Base-by-base conservation (phyloP, 2,888 invertebrate genomes). In the Ceratothoa steindachneri region DNA sequence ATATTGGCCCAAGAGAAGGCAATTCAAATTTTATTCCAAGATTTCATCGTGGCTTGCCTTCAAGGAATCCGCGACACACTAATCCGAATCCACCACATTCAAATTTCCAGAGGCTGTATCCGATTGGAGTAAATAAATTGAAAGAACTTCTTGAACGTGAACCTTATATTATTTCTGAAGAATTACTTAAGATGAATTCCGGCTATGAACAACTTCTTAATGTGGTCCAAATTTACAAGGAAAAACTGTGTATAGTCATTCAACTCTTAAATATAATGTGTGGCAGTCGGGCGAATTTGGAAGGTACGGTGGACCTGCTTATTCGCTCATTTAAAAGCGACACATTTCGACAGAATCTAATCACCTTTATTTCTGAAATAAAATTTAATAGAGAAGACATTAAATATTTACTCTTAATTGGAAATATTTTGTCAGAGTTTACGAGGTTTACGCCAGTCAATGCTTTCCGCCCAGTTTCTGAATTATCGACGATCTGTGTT, bases 331-430 rank as follows among this genome's bases (percentile, higher is more conserved):
- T 60, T 24, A 60, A 60, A 60, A 60, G 27, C 24, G 24, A 12
- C 12, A 60, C 5, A 22, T 60, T 60, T 60, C 24, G 60, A 22
- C 60, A 60, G 27, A 60, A 60, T n/a, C n/a, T 60, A 24, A 60
- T 60, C 22, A 60, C n/a, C 12, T 60, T 60, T n/a, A 60, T 60
- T 60, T 60, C 60, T 2, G 60, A 60, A 60, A 60, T 60, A 9
- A 60, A 60, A 7, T 60, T 24, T 3, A 24, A 60, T 60, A 22
- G 1, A 9, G 12, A 24, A 24, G 60, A n/a, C 1, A 9, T 12
- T 60, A 24, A 60, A 7, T 60, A 60, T 60, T 60, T 60, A 24
- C 24, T 22, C 24, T 24, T 60, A 24, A 7, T 60, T 60, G 60
- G 22, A 22, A 24, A n/a, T 24, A 60, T 60, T 60, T 22, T 60